phyloP scores from a whole-genome alignment of 1,140 invertebrate genomes.

The Limonius californicus region DNA sequence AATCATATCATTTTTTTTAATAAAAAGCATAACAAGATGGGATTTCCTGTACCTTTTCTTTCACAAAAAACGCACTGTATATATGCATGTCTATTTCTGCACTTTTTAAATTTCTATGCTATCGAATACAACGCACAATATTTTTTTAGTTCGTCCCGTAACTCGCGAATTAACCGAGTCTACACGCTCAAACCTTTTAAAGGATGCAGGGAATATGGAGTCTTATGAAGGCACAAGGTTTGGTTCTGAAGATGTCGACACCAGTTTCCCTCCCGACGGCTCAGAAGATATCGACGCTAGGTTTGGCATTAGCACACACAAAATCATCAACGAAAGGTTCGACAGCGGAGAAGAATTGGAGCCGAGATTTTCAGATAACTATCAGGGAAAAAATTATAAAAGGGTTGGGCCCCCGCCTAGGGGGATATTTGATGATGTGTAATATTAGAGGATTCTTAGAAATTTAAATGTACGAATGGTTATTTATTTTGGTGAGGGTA shows the following conservation, averaged over 20 bases:
- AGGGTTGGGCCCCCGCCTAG: slow-evolving; percentile 64
- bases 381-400: slow-evolving; percentile 50
- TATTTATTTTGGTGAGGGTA: background rate
- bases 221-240: slow-evolving; percentile 54
- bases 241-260: slow-evolving; percentile 50
- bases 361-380: slow-evolving; percentile 46
- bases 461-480: background rate
- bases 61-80: too few species aligned
- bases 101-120: too few species aligned
- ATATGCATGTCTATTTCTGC: too few species aligned
- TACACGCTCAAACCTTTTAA: slow-evolving; percentile 46
- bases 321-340: slow-evolving; percentile 38
- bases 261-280: slow-evolving; percentile 48
- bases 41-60: too few species aligned
- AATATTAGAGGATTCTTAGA: background rate
- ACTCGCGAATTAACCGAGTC: slow-evolving; percentile 56
- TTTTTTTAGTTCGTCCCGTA: slow-evolving; percentile 47
- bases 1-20: too few species aligned
- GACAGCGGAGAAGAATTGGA: slow-evolving; percentile 43
- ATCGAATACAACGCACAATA: too few species aligned
- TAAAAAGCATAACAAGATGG: too few species aligned
- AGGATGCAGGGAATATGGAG: slow-evolving; percentile 46
- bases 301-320: slow-evolving; percentile 56
- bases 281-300: slow-evolving; percentile 57
- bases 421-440: slow-evolving; percentile 82